Conservation (phyloP, 2,888 invertebrate species). For the Anorthoa munda region DNA sequence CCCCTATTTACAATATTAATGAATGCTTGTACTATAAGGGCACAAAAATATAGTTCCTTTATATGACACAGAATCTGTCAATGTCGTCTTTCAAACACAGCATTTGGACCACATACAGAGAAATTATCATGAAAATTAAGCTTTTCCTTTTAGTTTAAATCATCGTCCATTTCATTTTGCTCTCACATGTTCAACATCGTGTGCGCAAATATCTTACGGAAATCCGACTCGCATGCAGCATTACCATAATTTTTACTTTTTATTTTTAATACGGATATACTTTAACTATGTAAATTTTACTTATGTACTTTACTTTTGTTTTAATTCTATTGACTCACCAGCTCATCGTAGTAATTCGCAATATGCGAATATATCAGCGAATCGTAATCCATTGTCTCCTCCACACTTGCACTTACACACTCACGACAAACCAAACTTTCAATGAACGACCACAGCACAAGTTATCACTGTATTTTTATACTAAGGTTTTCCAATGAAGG, state of each 20-base stretch:
- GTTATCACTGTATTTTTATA: constrained; percentile 57
- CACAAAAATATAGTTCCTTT: not conserved
- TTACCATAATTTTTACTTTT: not conserved
- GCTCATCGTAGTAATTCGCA: constrained; percentile 92
- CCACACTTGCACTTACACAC: constrained; percentile 63
- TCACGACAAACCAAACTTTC: constrained; percentile 57
- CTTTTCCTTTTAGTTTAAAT: not conserved
- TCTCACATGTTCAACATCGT: not conserved
- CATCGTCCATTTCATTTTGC: not conserved
- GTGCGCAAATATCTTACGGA: constrained; percentile 4
- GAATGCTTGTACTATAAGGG: too few species aligned
- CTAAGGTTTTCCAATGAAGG: constrained; percentile 67
- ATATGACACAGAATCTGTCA: not conserved
- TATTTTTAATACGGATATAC: not conserved
- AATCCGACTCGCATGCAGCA: not conserved
- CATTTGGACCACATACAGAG: not conserved
- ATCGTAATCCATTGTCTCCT: constrained; percentile 92
- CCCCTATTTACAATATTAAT: too few species aligned
- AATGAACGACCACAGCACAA: constrained; percentile 60
- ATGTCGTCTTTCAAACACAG: not conserved
- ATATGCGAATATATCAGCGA: constrained; percentile 92
- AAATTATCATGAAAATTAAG: not conserved
- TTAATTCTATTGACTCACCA: constrained; percentile 83
- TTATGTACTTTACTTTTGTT: not conserved
- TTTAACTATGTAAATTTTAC: too few species aligned